Evolutionary conservation across 2,113 vertebrate genomes (phyloP), one percentile per base, ranked within the genome.

Genomic region (Guaruba guarouba): DNA sequence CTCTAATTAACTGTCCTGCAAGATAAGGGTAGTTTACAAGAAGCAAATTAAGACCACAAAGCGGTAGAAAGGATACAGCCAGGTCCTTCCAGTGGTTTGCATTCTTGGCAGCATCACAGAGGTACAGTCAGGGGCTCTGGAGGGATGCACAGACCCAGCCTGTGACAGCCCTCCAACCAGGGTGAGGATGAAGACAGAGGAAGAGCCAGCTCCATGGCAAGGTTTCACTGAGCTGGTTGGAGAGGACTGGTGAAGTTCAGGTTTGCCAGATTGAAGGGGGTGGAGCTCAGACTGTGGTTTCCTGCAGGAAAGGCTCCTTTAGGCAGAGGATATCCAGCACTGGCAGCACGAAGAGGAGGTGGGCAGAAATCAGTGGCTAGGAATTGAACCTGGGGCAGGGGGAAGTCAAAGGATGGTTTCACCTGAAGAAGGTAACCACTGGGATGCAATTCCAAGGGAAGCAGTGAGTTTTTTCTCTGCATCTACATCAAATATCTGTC

Each of bases 161-260:
- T 7, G 29, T 1, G 1, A 49, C 69, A 46, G 35, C 29, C 48
- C n/a, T 90, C 1, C 1, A 12, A 27, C 4, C 2, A 5, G 17
- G 17, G 18, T 62, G n/a, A 59, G 25, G 41, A n/a, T 19, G 63
- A 49, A 81, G 68, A 31, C 1, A 29, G 31, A 81, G 31, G 10
- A 15, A 4, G 3, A 61, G 66, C 73, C 57, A 44, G n/a, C 22
- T 52, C 37, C 24, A 1, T 48, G 35, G 64, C 55, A 29, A n/a
- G 62, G 22, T 71, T 90, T 82, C 44, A 24, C 25, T 92, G 28
- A 77, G 37, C 62, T 64, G 27, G 7, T 86, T 88, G 67, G 48
- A 70, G 54, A 18, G 27, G 49, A 51, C 51, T 27, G 28, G 16
- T 68, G 46, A 43, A 3, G 5, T 67, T 83, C 55, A 62, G 27